Evolutionary conservation across 2,888 invertebrate genomes (phyloP).

Genomic region (Dryobota labecula): DNA sequence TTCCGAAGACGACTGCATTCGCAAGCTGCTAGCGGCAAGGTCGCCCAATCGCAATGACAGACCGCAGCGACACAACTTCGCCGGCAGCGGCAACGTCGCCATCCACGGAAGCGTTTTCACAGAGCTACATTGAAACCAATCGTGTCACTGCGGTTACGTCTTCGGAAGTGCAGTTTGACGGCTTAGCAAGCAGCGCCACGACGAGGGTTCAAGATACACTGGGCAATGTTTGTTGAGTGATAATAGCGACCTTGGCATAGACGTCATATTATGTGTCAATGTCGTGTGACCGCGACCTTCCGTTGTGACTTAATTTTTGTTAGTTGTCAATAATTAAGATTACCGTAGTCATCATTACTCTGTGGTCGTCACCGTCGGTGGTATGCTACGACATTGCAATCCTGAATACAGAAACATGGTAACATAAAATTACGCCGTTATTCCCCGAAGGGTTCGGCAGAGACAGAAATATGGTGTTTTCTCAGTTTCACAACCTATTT

Average conservation of each 20-base stretch:
- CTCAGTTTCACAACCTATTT: neutral
- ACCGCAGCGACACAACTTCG: neutral
- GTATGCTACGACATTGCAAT: neutral
- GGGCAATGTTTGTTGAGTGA: neutral
- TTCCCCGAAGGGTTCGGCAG: neutral
- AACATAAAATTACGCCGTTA: neutral
- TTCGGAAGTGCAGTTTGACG: neutral
- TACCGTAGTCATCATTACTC: neutral
- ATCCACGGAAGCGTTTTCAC: neutral
- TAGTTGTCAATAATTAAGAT: neutral
- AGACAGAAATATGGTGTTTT: neutral
- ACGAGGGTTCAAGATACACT: neutral
- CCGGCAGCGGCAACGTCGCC: no score
- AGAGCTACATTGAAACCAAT: neutral
- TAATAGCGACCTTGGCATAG: slow-evolving; percentile 15
- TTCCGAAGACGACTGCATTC: neutral
- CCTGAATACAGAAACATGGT: neutral
- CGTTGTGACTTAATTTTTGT: slow-evolving; percentile 6
- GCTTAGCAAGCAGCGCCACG: neutral
- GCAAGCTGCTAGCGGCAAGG: neutral
- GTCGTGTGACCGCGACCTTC: slow-evolving; percentile 14
- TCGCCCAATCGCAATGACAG: neutral
- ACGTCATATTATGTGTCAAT: slow-evolving; percentile 14
- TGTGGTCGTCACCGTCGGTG: neutral
- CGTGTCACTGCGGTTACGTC: neutral